Base-by-base conservation (phyloP, 2,797 vertebrate species). In the Sus cebifrons region DNA sequence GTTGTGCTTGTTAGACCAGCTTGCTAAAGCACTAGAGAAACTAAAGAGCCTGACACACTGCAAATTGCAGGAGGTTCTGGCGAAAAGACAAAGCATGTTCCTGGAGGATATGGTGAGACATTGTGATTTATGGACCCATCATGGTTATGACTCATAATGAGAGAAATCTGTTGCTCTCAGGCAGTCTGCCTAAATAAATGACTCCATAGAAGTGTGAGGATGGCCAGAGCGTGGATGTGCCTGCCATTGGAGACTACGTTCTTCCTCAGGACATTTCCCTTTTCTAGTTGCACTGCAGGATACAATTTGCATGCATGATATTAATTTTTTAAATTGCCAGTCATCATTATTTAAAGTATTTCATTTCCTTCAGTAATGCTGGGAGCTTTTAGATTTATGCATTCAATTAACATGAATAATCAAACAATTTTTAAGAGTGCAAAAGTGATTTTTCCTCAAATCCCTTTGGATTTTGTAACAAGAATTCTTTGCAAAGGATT, bases 351-450 rank as follows among this genome's bases (percentile, higher is more conserved):
- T 85, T 56, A 84, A 95, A 92, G 87, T 78, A 87, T 65, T 77
- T 81, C 60, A 95, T 94, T 92, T 78, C 56, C 9, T 86, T 87
- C 81, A 85, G 58, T 60, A 74, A 78, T 88, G 21, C 27, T 17
- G 58, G 21, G 13, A 93, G 75, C 36, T 89, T 95, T 96, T 70
- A 93, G 62, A 97, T 96, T 96, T 96, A 97, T 96, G 79, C 67
- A 89, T 96, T 96, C 92, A 95, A 95, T 97, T 97, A 94, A 74
- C 52, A 65, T 87, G 75, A 89, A 89, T 77, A 87, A 92, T 96
- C 91, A 96, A 96, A 73, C 27, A 82, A 91, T 36, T 97, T 94
- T 89, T 79, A 89, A 89, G 79, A 92, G 56, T 17, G 6, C 27
- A 71, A 83, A 75, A 90, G 54, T 67, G 11, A 71, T 74, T 77